Conservation (phyloP, 2,888 invertebrate species). For the Leptogaster cylindrica region DNA sequence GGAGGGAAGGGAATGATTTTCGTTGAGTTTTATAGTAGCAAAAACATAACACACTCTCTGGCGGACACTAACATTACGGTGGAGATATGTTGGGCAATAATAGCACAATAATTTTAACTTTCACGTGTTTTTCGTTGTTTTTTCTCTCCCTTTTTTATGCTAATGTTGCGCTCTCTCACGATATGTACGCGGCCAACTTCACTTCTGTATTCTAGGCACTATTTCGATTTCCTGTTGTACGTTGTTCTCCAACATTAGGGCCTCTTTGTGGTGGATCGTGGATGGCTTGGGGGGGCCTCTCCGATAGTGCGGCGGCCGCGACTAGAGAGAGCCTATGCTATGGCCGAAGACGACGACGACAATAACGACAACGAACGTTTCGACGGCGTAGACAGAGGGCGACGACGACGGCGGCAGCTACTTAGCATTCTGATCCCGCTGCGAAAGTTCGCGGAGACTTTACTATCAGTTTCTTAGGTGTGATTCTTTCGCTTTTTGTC, state of each 20-base stretch:
- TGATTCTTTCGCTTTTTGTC: background rate
- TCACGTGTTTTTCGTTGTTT: conserved; percentile 30
- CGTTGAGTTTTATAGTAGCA: background rate
- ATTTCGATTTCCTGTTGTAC: conserved; percentile 30
- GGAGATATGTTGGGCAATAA: conserved; percentile 15
- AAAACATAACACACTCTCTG: conserved; percentile 2
- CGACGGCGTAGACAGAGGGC: background rate
- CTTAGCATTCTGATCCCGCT: conserved; percentile 32
- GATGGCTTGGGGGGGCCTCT: background rate
- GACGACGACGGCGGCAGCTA: conserved; percentile 19
- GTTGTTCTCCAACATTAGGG: background rate
- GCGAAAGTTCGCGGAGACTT: conserved; percentile 14
- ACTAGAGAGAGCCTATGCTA: too few species aligned
- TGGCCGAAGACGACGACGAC: conserved; percentile 1
- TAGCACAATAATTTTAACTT: conserved; percentile 38
- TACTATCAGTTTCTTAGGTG: background rate
- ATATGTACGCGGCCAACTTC: conserved; percentile 28
- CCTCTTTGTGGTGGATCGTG: background rate
- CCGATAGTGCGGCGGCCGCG: too few species aligned
- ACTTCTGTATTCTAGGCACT: conserved; percentile 31
- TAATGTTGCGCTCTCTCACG: conserved; percentile 1
- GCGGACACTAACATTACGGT: background rate
- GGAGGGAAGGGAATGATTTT: too few species aligned
- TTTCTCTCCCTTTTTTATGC: conserved; percentile 29
- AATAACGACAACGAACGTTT: background rate